Conservation (phyloP, 1,140 invertebrate species). For the Cydia splendana region DNA sequence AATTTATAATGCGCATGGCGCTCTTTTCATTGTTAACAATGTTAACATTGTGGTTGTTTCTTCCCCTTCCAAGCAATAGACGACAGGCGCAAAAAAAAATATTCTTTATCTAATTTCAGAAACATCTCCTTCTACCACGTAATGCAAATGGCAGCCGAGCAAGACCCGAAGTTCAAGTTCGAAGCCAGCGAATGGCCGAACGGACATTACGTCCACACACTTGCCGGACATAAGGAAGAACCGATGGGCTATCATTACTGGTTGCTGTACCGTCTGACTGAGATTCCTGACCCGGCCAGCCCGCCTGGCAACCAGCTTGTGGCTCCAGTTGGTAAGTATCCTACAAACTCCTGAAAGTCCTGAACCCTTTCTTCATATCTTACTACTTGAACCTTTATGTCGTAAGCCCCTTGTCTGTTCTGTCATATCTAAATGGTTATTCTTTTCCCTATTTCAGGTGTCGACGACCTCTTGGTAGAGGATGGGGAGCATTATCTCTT, state of each 20-base stretch:
- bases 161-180: slow-evolving; percentile 86
- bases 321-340: slow-evolving; percentile 85
- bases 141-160: slow-evolving; percentile 91
- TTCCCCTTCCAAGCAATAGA: no score
- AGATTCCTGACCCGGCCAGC: slow-evolving; percentile 86
- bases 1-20: no score
- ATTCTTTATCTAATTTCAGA: slow-evolving; percentile 53
- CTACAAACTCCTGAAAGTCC: background rate
- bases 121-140: slow-evolving; percentile 92
- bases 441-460: slow-evolving; percentile 81
- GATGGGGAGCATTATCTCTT: slow-evolving; percentile 92
- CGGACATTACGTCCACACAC: slow-evolving; percentile 93
- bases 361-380: slow-evolving; percentile 44
- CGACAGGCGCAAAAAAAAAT: background rate
- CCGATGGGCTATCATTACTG: slow-evolving; percentile 94
- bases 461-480: slow-evolving; percentile 90
- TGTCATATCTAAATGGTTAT: slow-evolving; percentile 68
- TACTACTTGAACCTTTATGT: no score
- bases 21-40: no score
- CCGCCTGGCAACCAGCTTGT: slow-evolving; percentile 92
- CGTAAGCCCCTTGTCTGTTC: background rate
- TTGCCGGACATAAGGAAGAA: slow-evolving; percentile 92
- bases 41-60: no score
- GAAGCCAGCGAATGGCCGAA: slow-evolving; percentile 93
- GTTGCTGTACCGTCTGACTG: slow-evolving; percentile 89